Evolutionary conservation across 2,797 vertebrate genomes (phyloP).

Genomic region (Anisognathus igniventris): DNA sequence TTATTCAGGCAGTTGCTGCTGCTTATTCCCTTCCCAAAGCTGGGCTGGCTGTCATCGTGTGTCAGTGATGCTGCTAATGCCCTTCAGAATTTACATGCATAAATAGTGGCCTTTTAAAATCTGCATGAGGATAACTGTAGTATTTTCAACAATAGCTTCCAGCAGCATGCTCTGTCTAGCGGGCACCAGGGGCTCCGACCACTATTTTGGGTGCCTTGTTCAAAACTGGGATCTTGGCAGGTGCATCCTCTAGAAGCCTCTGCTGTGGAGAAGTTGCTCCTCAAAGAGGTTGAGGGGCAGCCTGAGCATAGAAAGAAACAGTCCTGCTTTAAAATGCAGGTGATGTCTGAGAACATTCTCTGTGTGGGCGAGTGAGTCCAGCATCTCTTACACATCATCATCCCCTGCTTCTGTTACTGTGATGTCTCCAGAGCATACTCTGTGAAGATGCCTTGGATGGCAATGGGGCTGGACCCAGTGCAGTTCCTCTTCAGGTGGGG

Average conservation of each 20-base stretch:
- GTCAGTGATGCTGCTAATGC: slow-evolving; percentile 62
- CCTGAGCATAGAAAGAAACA: accelerated
- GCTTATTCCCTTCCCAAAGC: slow-evolving; percentile 61
- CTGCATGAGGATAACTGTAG: slow-evolving; percentile 32
- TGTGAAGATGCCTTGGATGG: not conserved
- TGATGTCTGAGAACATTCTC: not conserved
- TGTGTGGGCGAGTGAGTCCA: not conserved
- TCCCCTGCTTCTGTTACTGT: not conserved
- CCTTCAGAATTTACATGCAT: slow-evolving; percentile 69
- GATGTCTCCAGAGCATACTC: accelerated
- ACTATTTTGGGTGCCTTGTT: not conserved
- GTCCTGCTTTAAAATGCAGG: not conserved
- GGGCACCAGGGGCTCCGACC: accelerated
- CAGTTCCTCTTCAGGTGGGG: not conserved
- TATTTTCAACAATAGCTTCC: slow-evolving; percentile 20
- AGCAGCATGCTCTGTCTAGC: not conserved
- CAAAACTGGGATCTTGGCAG: not conserved
- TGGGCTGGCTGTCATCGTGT: slow-evolving; percentile 64
- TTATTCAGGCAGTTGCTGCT: slow-evolving; percentile 64
- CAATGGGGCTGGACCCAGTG: not conserved
- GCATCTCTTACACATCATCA: not conserved
- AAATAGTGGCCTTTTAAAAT: slow-evolving; percentile 67
- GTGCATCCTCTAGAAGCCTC: not conserved
- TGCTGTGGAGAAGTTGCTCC: not conserved
- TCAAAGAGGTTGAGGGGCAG: not conserved